Conservation (phyloP, 2,888 invertebrate genomes). For the Drosophila trichaetosa region DNA sequence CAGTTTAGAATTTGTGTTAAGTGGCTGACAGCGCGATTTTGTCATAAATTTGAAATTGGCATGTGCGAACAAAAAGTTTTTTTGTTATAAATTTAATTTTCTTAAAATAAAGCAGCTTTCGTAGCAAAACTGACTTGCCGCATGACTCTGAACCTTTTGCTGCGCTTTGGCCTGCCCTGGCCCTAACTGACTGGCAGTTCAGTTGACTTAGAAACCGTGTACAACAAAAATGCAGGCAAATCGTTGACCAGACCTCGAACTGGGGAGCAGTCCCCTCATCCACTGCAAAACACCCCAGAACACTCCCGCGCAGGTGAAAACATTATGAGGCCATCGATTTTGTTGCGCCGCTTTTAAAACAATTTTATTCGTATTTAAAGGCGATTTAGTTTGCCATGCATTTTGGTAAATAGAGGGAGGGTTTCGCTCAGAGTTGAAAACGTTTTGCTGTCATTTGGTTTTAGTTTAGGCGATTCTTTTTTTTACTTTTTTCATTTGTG, state of each 20-base stretch:
- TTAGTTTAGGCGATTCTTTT: conserved; percentile 30
- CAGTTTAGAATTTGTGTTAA: conserved; percentile 58
- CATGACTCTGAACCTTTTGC: conserved; percentile 39
- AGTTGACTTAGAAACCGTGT: conserved; percentile 57
- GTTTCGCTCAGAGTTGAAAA: conserved; percentile 17
- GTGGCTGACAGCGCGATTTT: conserved; percentile 41
- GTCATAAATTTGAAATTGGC: conserved; percentile 47
- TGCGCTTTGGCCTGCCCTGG: conserved; percentile 58
- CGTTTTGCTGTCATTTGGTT: conserved; percentile 49
- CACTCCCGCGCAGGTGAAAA: conserved; percentile 31
- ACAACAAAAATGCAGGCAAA: conserved; percentile 42
- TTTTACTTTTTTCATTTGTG: conserved; percentile 35
- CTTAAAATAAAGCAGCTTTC: conserved; percentile 2
- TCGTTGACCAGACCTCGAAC: conserved; percentile 67
- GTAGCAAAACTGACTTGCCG: conserved; percentile 22
- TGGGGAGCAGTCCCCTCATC: conserved; percentile 13
- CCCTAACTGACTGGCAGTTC: conserved; percentile 54
- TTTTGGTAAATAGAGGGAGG: conserved; percentile 8
- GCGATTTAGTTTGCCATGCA: conserved; percentile 65
- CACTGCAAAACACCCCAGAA: neutral
- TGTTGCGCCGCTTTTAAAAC: conserved; percentile 54
- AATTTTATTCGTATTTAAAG: conserved; percentile 66
- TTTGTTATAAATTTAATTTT: neutral
- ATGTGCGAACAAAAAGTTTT: conserved; percentile 5
- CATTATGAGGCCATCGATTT: conserved; percentile 82